Percentiles rank a stretch among this genome's conserved stretches.
Evolutionary conservation across 2,113 vertebrate genomes (phyloP).

Genomic region (Garra rufa): DNA sequence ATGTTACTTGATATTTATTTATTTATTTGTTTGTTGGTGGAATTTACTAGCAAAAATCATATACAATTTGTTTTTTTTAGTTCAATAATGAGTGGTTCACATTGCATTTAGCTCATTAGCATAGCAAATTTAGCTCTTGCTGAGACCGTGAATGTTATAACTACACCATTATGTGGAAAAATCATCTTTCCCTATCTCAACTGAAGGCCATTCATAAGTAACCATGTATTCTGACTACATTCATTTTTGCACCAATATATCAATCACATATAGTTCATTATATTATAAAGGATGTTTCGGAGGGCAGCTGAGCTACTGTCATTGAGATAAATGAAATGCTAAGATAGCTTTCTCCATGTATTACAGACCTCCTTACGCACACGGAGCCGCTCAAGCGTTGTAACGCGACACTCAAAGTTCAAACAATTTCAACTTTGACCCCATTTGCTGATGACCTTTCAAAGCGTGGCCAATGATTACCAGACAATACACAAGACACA

Average conservation of each 20-base stretch:
- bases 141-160: neutral
- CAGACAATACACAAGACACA: neutral
- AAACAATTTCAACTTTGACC: slow-evolving; percentile 34
- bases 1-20: too few species aligned
- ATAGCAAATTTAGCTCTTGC: neutral
- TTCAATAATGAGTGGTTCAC: neutral
- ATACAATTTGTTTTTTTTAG: neutral
- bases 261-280: neutral
- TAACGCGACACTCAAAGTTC: slow-evolving; percentile 13
- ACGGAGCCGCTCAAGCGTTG: neutral
- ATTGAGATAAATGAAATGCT: slow-evolving; percentile 2
- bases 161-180: neutral
- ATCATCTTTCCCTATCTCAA: neutral
- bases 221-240: neutral
- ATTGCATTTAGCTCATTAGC: neutral
- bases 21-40: too few species aligned
- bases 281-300: neutral
- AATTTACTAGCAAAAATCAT: neutral
- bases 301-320: neutral
- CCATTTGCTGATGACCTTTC: slow-evolving; percentile 23
- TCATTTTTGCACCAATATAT: neutral
- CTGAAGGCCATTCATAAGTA: neutral
- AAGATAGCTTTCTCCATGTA: neutral
- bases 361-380: neutral
- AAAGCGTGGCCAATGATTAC: slow-evolving; percentile 5